Evolutionary conservation across 2,113 vertebrate species (phyloP).

Genomic region (Onychostruthus taczanowskii): DNA sequence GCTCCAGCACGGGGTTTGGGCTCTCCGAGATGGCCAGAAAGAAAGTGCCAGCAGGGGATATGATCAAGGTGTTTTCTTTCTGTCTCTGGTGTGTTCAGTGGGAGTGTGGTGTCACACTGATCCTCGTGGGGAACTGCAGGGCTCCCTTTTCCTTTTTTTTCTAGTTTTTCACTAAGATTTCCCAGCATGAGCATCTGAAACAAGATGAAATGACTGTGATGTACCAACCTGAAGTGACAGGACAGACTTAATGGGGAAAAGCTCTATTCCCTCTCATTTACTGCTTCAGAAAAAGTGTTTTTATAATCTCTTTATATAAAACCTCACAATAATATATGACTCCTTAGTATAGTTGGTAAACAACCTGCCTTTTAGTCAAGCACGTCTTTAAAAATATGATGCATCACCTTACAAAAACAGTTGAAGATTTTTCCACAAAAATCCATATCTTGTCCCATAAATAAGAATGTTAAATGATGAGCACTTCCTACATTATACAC

Average conservation of each 20-base stretch:
- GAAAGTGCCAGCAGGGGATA: not conserved
- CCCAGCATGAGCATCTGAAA: not conserved
- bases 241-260: not conserved
- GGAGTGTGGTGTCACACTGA: not conserved
- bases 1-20: accelerated
- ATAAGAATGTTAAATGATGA: slow-evolving; percentile 64
- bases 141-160: not conserved
- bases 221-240: slow-evolving; percentile 10
- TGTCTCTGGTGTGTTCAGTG: not conserved
- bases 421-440: slow-evolving; percentile 27
- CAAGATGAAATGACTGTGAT: not conserved
- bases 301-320: slow-evolving; percentile 62
- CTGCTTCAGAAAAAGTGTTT: slow-evolving; percentile 12
- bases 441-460: slow-evolving; percentile 61
- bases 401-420: slow-evolving; percentile 57
- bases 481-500: slow-evolving; percentile 16
- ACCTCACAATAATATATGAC: slow-evolving; percentile 50
- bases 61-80: not conserved
- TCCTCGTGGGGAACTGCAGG: not conserved
- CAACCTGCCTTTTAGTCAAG: slow-evolving; percentile 62
- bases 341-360: slow-evolving; percentile 35
- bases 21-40: not conserved
- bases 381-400: slow-evolving; percentile 69
- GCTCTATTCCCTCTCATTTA: not conserved
- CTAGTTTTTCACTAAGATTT: not conserved